Percentiles rank a stretch among this genome's conserved stretches.
Conservation (phyloP, 1,140 invertebrate genomes). For the Pseudomyrmex pallidus region DNA sequence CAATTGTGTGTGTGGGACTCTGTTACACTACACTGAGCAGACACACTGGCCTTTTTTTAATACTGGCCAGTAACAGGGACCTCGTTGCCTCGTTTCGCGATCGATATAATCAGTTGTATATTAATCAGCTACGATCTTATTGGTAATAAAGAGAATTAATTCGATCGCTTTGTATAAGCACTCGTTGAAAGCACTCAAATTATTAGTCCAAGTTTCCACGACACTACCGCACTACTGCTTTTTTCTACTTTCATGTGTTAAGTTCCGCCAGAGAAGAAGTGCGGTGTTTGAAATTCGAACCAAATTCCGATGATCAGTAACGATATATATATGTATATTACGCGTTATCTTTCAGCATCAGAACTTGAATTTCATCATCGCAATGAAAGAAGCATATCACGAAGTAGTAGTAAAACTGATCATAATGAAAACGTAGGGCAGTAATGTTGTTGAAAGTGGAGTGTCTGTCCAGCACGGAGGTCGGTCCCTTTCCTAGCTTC, state of each 20-base stretch:
- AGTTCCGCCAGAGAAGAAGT: constrained; percentile 4
- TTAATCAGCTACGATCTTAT: background rate
- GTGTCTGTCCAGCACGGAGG: constrained; percentile 78
- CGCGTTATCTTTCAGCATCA: background rate
- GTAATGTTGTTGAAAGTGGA: constrained; percentile 65
- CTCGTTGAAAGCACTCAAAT: constrained; percentile 17
- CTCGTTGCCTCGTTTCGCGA: constrained; percentile 8
- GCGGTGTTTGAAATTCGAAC: background rate
- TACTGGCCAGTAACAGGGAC: constrained; percentile 62
- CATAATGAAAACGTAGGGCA: constrained; percentile 58
- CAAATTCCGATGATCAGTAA: constrained; percentile 37
- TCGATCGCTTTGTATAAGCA: background rate
- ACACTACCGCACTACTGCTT: constrained; percentile 64
- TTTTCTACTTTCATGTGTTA: constrained; percentile 34
- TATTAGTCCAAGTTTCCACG: constrained; percentile 61
- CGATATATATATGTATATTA: constrained; percentile 3
- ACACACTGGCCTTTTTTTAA: constrained; percentile 72
- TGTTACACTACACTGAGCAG: constrained; percentile 80
- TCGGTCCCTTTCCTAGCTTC: constrained; percentile 85
- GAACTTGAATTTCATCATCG: background rate
- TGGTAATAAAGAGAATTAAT: background rate
- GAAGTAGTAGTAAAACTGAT: constrained; percentile 15
- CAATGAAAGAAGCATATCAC: constrained; percentile 35
- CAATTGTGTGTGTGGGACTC: constrained; percentile 78
- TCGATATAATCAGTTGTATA: constrained; percentile 19